Conservation (phyloP, 2,888 invertebrate species). For the Epinotia bilunana region DNA sequence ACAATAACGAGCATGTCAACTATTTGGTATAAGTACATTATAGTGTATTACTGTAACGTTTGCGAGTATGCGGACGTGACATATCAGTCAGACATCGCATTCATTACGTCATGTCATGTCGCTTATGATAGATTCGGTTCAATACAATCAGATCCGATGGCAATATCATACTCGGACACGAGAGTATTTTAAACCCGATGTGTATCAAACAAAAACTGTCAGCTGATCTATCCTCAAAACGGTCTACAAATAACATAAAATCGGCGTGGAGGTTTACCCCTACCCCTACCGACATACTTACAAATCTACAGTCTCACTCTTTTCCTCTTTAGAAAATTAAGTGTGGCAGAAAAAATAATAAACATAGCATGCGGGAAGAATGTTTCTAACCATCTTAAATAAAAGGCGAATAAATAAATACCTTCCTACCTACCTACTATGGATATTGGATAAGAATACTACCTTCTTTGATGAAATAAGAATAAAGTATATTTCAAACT, state of each 20-base stretch:
- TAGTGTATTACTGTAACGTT: slow-evolving; percentile 7
- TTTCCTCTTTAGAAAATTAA: too few relatives aligned
- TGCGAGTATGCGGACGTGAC: slow-evolving; percentile 33
- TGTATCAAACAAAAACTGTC: not conserved
- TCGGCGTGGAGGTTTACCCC: not conserved
- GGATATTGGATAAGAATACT: too few relatives aligned
- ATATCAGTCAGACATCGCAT: slow-evolving; percentile 32
- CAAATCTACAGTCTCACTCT: too few relatives aligned
- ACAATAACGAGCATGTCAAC: not conserved
- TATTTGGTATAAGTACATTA: not conserved
- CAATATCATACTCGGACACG: not conserved
- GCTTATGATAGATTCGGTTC: slow-evolving; percentile 15
- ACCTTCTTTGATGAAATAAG: too few relatives aligned
- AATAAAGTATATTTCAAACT: too few relatives aligned
- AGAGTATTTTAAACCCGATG: not conserved
- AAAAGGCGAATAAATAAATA: too few relatives aligned
- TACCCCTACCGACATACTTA: too few relatives aligned
- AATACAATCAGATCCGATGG: slow-evolving; percentile 14
- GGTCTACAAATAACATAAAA: not conserved
- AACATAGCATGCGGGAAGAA: too few relatives aligned
- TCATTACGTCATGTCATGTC: slow-evolving; percentile 31
- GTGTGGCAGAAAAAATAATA: too few relatives aligned
- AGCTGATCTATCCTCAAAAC: not conserved
- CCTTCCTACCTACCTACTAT: too few relatives aligned
- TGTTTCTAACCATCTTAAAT: too few relatives aligned